Conservation (phyloP, 1,140 invertebrate genomes). For the Argopecten irradians region DNA sequence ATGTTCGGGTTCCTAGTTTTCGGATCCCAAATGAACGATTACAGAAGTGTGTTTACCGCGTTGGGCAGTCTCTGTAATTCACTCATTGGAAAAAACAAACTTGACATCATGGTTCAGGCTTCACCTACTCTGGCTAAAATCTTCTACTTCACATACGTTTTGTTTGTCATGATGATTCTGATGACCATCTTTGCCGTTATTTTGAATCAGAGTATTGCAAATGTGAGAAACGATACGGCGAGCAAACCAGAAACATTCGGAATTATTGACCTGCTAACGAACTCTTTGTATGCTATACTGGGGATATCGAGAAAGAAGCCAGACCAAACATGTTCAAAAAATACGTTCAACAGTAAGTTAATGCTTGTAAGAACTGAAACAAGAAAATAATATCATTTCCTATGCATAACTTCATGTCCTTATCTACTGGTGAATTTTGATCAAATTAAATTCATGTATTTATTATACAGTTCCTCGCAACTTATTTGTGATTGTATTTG, state of each 20-base stretch:
- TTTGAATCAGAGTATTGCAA: constrained; percentile 74
- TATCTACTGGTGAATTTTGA: too few species aligned
- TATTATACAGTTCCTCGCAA: too few species aligned
- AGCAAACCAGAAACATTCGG: constrained; percentile 19
- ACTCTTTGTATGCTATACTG: neutral
- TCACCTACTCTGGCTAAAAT: constrained; percentile 84
- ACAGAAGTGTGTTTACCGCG: constrained; percentile 36
- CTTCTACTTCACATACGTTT: constrained; percentile 85
- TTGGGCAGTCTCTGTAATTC: constrained; percentile 82
- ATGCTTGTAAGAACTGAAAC: too few species aligned
- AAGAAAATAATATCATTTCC: too few species aligned
- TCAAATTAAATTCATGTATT: too few species aligned
- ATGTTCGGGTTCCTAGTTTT: constrained; percentile 45
- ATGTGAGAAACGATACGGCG: constrained; percentile 25
- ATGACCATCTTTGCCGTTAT: constrained; percentile 89
- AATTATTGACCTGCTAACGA: constrained; percentile 29
- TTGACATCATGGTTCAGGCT: constrained; percentile 83
- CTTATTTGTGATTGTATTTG: too few species aligned
- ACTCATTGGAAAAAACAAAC: constrained; percentile 84
- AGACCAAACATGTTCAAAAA: neutral
- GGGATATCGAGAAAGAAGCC: neutral
- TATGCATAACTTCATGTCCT: too few species aligned
- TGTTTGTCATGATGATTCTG: constrained; percentile 87
- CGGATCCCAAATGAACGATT: constrained; percentile 32
- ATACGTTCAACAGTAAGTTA: neutral